Evolutionary conservation across 2,113 vertebrate species (phyloP).

Genomic region (Zosterops borbonicus): DNA sequence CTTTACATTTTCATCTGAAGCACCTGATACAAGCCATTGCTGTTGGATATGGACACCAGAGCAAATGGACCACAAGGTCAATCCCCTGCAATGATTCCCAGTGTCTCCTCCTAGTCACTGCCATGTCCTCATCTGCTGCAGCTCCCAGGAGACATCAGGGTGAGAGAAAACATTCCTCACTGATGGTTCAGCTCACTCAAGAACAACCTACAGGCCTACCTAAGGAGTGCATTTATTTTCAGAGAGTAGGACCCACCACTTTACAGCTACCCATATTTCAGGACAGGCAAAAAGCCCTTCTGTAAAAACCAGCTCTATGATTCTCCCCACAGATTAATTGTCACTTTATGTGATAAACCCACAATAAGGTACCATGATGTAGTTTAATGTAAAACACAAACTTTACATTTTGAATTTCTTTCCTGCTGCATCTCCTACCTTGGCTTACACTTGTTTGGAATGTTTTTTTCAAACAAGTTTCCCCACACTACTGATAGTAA

Average conservation of each 20-base stretch:
- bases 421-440: not conserved
- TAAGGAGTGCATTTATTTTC: not conserved
- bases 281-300: not conserved
- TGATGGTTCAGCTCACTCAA: not conserved
- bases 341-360: not conserved
- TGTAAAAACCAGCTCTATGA: not conserved
- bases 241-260: not conserved
- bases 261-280: not conserved
- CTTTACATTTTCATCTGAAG: not conserved
- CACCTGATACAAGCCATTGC: not conserved
- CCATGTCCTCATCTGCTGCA: not conserved
- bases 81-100: not conserved
- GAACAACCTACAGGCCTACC: not conserved
- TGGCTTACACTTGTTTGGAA: not conserved
- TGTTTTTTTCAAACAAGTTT: not conserved
- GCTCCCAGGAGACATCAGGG: not conserved
- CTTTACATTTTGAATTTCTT: not conserved
- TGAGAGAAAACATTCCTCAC: not conserved
- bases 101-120: not conserved
- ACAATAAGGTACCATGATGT: not conserved
- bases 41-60: not conserved
- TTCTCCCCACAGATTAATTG: not conserved
- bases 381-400: not conserved
- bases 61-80: fast-evolving
- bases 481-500: not conserved